Percentiles rank a stretch among this genome's conserved stretches.
Evolutionary conservation across 30 jellyfish, hydroid and myxozoan species (phyloP).

Genomic region (Aurelia sp.): DNA sequence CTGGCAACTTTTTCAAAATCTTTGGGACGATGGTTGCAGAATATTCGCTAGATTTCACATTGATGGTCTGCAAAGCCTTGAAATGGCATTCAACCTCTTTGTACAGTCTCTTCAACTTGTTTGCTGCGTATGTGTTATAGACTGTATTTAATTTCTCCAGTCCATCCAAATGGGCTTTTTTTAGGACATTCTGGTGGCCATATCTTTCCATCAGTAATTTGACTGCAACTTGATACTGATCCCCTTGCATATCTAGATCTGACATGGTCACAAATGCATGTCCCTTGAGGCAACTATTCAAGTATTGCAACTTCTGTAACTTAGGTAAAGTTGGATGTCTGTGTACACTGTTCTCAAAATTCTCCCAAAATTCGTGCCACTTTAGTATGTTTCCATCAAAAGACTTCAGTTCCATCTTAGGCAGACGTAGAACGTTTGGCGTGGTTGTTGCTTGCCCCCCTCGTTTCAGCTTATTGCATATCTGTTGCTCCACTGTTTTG

Average conservation of each 20-base stretch:
- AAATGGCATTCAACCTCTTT: slow-evolving; percentile 51
- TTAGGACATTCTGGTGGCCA: slow-evolving; percentile 50
- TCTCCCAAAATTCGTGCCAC: slow-evolving; percentile 69
- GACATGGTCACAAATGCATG: slow-evolving; percentile 41
- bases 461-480: too few species aligned
- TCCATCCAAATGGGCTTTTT: slow-evolving; percentile 59
- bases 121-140: neutral
- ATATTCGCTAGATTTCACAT: slow-evolving; percentile 22
- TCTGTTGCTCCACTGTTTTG: too few species aligned
- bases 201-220: slow-evolving; percentile 37
- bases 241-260: slow-evolving; percentile 18
- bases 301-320: slow-evolving; percentile 43
- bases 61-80: slow-evolving; percentile 47
- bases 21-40: slow-evolving; percentile 47
- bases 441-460: slow-evolving; percentile 3
- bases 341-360: slow-evolving; percentile 60
- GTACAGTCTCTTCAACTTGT: slow-evolving; percentile 32
- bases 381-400: slow-evolving; percentile 73
- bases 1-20: slow-evolving; percentile 30
- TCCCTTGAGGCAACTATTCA: slow-evolving; percentile 47
- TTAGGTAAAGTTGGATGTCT: slow-evolving; percentile 12
- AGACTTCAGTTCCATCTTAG: slow-evolving; percentile 59
- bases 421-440: slow-evolving; percentile 34
- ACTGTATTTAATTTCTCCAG: slow-evolving; percentile 11
- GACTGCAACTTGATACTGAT: slow-evolving; percentile 4